Percentiles rank a stretch among this genome's conserved stretches.
phyloP scores from a whole-genome alignment of 30 jellyfish, hydroid and myxozoan genomes.

The Chrysaora quinquecirrha region DNA sequence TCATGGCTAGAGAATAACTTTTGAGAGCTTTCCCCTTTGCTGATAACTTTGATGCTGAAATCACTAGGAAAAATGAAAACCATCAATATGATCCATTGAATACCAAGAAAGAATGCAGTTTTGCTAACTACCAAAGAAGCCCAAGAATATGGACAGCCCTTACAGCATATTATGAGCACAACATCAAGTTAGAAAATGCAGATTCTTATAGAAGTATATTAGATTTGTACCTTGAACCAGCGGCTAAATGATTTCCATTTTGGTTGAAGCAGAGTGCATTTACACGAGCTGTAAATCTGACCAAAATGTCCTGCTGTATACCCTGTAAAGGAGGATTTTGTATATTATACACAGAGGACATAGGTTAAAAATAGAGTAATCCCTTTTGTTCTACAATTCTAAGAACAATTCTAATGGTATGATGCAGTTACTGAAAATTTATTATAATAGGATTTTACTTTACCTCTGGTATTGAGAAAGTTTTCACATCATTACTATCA shows the following conservation, averaged over 20 bases:
- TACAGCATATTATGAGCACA: no score
- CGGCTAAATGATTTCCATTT: conserved; percentile 55
- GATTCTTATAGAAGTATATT: no score
- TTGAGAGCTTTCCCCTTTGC: conserved; percentile 53
- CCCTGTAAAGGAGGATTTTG: conserved; percentile 37
- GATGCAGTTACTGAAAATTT: no score
- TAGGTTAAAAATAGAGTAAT: no score
- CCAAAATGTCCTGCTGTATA: conserved; percentile 55
- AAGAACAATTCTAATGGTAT: no score
- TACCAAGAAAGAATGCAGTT: no score
- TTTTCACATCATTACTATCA: conserved; percentile 74
- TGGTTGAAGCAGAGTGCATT: conserved; percentile 55
- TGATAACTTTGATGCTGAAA: conserved; percentile 57
- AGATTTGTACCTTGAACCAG: conserved; percentile 92
- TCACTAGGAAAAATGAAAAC: conserved; percentile 50
- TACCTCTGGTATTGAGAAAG: conserved; percentile 80
- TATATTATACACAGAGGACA: no score
- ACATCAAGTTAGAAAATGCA: no score
- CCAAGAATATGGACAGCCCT: no score
- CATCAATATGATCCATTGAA: not conserved
- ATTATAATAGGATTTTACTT: no score
- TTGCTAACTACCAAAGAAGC: no score
- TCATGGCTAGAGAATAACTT: conserved; percentile 76
- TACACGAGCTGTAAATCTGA: conserved; percentile 82
- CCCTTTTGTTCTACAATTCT: no score